Evolutionary conservation across 2,888 invertebrate genomes (phyloP).

Genomic region (Drosophila conformis): DNA sequence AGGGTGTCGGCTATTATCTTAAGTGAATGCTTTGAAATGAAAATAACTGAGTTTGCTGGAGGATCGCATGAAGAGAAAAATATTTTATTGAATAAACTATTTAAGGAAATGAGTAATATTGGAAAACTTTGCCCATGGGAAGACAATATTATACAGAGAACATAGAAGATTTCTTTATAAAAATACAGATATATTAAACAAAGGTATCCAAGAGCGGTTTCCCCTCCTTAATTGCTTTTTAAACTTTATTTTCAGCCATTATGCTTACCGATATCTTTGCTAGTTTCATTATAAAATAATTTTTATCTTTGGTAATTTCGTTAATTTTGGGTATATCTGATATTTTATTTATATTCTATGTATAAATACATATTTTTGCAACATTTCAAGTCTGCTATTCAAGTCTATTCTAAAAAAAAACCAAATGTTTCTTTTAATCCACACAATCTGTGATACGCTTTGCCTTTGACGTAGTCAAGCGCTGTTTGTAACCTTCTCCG

Average conservation of each 20-base stretch:
- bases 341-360: not conserved
- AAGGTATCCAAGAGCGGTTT: not conserved
- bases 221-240: not conserved
- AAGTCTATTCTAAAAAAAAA: not conserved
- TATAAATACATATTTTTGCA: too few relatives aligned
- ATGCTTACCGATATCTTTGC: not conserved
- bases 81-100: not conserved
- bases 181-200: not conserved
- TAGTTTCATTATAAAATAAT: too few relatives aligned
- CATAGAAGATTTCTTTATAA: not conserved
- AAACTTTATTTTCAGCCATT: not conserved
- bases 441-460: not conserved
- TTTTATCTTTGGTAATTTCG: not conserved
- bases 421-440: not conserved
- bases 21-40: too few relatives aligned
- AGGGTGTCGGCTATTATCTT: too few relatives aligned
- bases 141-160: too few relatives aligned
- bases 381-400: not conserved
- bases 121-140: too few relatives aligned
- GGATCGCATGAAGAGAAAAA: not conserved
- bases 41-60: too few relatives aligned
- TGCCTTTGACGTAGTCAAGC: conserved; percentile 40
- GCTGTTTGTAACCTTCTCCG: conserved; percentile 58
- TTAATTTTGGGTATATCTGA: not conserved
- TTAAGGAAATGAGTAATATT: not conserved